A percentile compares a stretch with the other conserved stretches of the same genome.
phyloP scores from a whole-genome alignment of 2,888 invertebrate species.

The Bellardia pandia region DNA sequence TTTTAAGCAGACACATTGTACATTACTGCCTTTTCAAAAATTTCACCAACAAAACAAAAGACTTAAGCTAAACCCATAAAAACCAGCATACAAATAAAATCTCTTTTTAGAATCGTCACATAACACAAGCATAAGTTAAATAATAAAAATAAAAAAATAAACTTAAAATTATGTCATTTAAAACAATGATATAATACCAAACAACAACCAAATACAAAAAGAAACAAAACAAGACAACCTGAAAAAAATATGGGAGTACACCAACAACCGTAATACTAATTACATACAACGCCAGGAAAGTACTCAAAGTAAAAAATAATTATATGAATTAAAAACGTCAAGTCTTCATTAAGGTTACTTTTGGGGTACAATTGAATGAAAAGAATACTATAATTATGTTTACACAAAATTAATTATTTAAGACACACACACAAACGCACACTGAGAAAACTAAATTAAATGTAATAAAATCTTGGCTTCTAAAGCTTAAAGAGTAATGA shows the following conservation, averaged over 20 bases:
- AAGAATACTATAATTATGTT: constrained; percentile 17
- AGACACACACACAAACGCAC: background rate
- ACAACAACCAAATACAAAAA: background rate
- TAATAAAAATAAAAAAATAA: background rate
- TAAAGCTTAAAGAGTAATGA: background rate
- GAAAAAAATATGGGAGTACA: constrained; percentile 9
- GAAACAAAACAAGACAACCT: background rate
- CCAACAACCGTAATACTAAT: constrained; percentile 54
- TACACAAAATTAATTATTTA: constrained; percentile 7
- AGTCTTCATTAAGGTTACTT: constrained; percentile 28
- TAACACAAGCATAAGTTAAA: background rate
- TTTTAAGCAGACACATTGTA: too few relatives aligned
- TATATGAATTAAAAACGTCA: constrained; percentile 5
- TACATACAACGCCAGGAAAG: background rate
- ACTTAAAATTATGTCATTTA: constrained; percentile 60
- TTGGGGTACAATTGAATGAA: constrained; percentile 31
- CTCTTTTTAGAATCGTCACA: constrained; percentile 7
- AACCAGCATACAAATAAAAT: background rate
- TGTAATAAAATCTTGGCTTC: background rate
- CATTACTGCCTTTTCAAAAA: too few relatives aligned
- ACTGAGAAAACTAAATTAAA: background rate
- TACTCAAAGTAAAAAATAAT: constrained; percentile 33
- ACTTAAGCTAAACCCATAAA: constrained; percentile 27
- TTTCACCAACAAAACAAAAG: background rate
- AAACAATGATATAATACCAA: constrained; percentile 45